Evolutionary conservation across 2,797 vertebrate species (phyloP).

Genomic region (Peromyscus attwateri): DNA sequence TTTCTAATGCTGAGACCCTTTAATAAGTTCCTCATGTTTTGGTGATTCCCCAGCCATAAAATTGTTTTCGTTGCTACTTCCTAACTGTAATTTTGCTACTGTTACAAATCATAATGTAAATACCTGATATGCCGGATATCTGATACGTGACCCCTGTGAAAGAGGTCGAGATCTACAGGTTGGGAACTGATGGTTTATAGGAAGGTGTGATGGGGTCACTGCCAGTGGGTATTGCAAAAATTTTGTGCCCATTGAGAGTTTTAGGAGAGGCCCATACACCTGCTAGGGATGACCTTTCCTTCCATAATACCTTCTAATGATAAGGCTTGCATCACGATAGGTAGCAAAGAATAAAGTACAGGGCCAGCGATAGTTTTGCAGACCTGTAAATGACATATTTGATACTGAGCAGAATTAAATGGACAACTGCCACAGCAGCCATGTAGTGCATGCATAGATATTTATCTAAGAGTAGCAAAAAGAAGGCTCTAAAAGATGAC

Average conservation of each 20-base stretch:
- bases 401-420: neutral
- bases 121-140: neutral
- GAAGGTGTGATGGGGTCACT: neutral
- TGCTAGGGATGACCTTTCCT: neutral
- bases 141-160: neutral
- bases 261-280: neutral
- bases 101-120: neutral
- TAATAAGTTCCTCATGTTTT: neutral
- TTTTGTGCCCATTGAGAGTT: accelerated
- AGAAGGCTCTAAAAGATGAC: neutral
- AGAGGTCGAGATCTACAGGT: neutral
- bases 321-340: neutral
- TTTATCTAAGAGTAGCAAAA: neutral
- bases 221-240: neutral
- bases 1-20: neutral
- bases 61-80: neutral
- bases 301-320: neutral
- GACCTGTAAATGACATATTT: neutral
- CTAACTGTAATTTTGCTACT: neutral
- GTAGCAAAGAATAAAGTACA: neutral
- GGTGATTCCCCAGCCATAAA: neutral
- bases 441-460: neutral
- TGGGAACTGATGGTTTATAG: neutral
- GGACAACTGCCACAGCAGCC: neutral
- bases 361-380: neutral